Evolutionary conservation across 1,140 invertebrate species (phyloP), one percentile per base, ranked within the genome.

Genomic region (Orchesella cincta): DNA sequence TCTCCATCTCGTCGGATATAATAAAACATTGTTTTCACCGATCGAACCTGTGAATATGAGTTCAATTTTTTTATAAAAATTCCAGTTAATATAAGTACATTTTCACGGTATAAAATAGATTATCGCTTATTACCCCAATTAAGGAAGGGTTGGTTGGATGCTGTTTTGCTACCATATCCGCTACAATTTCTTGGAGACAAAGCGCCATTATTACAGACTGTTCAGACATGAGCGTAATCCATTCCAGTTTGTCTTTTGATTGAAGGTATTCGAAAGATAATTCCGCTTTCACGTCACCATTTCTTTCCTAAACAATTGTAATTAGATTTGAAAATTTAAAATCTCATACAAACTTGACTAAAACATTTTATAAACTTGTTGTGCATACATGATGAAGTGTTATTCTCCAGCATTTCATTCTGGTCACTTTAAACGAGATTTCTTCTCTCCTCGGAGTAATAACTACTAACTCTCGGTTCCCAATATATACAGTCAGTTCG

Each of bases 391-490:
- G 88, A 81, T 93, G 92, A 77, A 92, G 86, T 0, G 92, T 94
- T n/a, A 98, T 96, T 81, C 96, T 89, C 97, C 97, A 98, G 83
- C 96, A 97, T 80, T 93, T 89, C 92, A 98, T 98, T 81, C 96
- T 88, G 0, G 96, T 97, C 3, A 98, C 94, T 87, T 95, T 94
- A 84, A 97, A 98, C 82, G 89, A 88, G 20, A 92, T 91, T 86
- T 98, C 95, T 83, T 89, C 57, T 87, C 85, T 39, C 85, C 85
- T 77, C 88, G 86, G 75, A 90, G 88, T 80, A 23, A 82, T 62
- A 28, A 95, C 89, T 83, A 90, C 91, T 1, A 96, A 84, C 86
- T 95, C 93, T 84, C 91, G 89, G 84, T 91, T 91, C 46, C 94
- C 94, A 84, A 93, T 91, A 64, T 89, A 88, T 26, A 95, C 88